Conservation (phyloP, 2,113 vertebrate genomes). For the Halichoerus grypus region DNA sequence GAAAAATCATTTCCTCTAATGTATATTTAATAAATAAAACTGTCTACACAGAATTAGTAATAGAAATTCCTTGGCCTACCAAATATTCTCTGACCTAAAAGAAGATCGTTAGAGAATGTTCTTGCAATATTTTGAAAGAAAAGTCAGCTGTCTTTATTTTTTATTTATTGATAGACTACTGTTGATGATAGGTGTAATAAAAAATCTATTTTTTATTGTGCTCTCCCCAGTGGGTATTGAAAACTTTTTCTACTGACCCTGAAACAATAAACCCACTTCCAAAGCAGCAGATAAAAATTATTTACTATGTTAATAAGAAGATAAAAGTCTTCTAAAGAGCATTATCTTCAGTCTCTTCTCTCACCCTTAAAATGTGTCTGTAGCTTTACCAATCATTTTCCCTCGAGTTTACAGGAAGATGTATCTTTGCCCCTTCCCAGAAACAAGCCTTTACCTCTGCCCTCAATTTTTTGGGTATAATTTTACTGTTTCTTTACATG, state of each 20-base stretch:
- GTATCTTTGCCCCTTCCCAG: background rate
- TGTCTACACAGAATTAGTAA: conserved; percentile 77
- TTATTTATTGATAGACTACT: conserved; percentile 41
- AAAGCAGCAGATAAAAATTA: background rate
- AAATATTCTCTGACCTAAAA: conserved; percentile 64
- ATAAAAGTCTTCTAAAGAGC: background rate
- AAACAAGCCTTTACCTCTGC: background rate
- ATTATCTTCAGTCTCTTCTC: background rate
- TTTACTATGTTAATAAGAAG: conserved; percentile 34
- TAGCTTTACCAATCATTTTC: background rate
- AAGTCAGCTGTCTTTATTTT: conserved; percentile 36
- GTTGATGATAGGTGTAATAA: conserved; percentile 16
- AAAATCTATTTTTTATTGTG: background rate
- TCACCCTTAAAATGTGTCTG: background rate
- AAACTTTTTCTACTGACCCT: background rate
- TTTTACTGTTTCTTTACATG: background rate
- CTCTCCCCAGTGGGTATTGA: background rate
- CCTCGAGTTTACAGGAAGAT: background rate
- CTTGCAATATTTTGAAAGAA: conserved; percentile 44
- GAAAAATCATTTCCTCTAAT: conserved; percentile 81
- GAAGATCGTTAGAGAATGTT: conserved; percentile 6
- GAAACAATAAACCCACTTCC: background rate
- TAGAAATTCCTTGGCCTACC: conserved; percentile 67
- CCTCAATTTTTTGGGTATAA: background rate
- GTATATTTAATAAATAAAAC: conserved; percentile 84